phyloP scores from a whole-genome alignment of 1,140 invertebrate species.

The Pogonus chalceus region DNA sequence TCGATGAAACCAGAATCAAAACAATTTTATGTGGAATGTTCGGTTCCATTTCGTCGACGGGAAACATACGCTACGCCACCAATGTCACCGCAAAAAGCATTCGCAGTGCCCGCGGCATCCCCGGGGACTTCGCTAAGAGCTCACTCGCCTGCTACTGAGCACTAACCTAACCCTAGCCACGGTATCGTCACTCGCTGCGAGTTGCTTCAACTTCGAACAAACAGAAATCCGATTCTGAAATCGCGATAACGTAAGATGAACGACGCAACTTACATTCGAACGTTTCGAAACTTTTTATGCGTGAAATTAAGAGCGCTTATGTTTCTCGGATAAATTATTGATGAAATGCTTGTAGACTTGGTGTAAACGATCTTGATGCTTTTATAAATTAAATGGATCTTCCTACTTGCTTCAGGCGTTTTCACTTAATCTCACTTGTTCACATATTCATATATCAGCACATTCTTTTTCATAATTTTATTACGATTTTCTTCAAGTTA shows the following conservation, averaged over 20 bases:
- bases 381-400: too few species aligned
- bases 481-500: too few species aligned
- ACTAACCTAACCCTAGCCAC: too few species aligned
- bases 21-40: constrained; percentile 7
- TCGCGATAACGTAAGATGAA: background rate
- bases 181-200: background rate
- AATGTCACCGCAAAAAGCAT: background rate
- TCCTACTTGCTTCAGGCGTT: too few species aligned
- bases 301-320: background rate
- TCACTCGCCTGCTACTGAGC: background rate
- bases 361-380: too few species aligned
- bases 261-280: background rate
- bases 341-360: too few species aligned
- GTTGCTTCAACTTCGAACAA: background rate
- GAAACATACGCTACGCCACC: background rate
- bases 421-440: too few species aligned
- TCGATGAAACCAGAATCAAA: constrained; percentile 3
- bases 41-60: background rate
- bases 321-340: too few species aligned
- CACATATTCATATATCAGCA: too few species aligned
- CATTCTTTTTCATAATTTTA: too few species aligned
- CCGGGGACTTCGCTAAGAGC: background rate
- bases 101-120: background rate
- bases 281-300: background rate
- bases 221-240: background rate